phyloP scores from a whole-genome alignment of 1,140 invertebrate species.

The Pygmarrhopalites habei region DNA sequence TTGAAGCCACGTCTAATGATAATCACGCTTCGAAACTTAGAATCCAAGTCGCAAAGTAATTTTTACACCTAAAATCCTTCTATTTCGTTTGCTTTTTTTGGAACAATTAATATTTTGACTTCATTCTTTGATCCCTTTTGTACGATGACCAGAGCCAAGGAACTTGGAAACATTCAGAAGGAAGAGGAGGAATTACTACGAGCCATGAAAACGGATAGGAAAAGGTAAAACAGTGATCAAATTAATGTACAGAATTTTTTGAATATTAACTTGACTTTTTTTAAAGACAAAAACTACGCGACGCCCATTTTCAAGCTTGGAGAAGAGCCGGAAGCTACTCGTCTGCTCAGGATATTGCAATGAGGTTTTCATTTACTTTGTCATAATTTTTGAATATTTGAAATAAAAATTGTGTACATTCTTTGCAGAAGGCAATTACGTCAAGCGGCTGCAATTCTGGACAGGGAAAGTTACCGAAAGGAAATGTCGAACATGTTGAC shows the following conservation, averaged over 20 bases:
- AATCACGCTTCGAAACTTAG: slow-evolving; percentile 35
- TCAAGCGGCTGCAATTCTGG: slow-evolving; percentile 32
- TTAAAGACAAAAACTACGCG: slow-evolving; percentile 27
- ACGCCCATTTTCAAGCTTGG: slow-evolving; percentile 31
- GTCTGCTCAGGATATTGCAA: slow-evolving; percentile 34
- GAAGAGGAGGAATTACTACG: slow-evolving; percentile 33
- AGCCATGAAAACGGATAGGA: slow-evolving; percentile 21
- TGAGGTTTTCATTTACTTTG: too few species aligned
- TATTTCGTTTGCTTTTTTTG: too few species aligned
- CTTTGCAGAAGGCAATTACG: slow-evolving; percentile 33
- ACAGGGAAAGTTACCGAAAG: slow-evolving; percentile 25
- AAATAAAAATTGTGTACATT: too few species aligned
- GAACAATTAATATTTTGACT: too few species aligned
- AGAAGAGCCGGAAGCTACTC: slow-evolving; percentile 35
- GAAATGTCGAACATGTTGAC: slow-evolving; percentile 29
- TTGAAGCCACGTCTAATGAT: slow-evolving; percentile 37
- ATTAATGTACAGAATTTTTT: too few species aligned
- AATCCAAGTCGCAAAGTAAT: slow-evolving; percentile 33
- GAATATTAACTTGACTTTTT: too few species aligned
- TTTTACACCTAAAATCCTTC: too few species aligned
- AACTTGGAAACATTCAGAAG: slow-evolving; percentile 18
- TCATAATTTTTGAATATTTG: too few species aligned
- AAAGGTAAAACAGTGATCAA: too few species aligned
- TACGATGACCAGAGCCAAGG: too few species aligned
- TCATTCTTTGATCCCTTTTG: too few species aligned